Percentiles rank a stretch among this genome's conserved stretches.
phyloP scores from a whole-genome alignment of 2,888 invertebrate genomes.

The Torymus texanus region DNA sequence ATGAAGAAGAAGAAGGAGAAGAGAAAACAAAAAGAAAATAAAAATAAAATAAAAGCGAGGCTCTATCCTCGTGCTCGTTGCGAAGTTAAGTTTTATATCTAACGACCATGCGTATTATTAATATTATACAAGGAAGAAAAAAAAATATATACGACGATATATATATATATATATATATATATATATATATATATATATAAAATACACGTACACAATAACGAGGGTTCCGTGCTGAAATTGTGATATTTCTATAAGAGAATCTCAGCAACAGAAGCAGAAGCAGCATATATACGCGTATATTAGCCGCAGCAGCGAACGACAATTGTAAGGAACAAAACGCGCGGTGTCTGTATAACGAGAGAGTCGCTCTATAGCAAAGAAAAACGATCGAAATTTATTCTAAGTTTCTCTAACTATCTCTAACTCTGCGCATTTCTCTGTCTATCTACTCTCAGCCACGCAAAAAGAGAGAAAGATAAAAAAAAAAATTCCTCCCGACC shows the following conservation, averaged over 20 bases:
- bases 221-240: conserved; percentile 53
- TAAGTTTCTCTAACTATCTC: conserved; percentile 31
- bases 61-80: conserved; percentile 42
- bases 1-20: too few species aligned
- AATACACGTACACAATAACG: conserved; percentile 14
- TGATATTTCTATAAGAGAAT: conserved; percentile 51
- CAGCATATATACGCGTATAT: too few species aligned
- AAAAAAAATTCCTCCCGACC: too few species aligned
- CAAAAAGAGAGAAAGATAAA: too few species aligned
- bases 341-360: neutral
- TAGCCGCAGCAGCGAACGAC: conserved; percentile 7
- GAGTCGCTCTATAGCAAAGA: conserved; percentile 30
- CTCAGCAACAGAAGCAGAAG: conserved; percentile 34
- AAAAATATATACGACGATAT: conserved; percentile 12
- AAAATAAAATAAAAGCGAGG: conserved; percentile 23
- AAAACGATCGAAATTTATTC: conserved; percentile 14
- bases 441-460: too few species aligned
- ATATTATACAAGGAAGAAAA: conserved; percentile 23
- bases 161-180: conserved; percentile 4
- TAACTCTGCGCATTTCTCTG: neutral
- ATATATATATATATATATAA: neutral
- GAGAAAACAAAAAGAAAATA: too few species aligned
- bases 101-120: conserved; percentile 48
- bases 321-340: neutral
- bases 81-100: conserved; percentile 55